A percentile compares a stretch with the other conserved stretches of the same genome.
phyloP scores from a whole-genome alignment of 2,888 invertebrate genomes.

The Escarpia spicata region DNA sequence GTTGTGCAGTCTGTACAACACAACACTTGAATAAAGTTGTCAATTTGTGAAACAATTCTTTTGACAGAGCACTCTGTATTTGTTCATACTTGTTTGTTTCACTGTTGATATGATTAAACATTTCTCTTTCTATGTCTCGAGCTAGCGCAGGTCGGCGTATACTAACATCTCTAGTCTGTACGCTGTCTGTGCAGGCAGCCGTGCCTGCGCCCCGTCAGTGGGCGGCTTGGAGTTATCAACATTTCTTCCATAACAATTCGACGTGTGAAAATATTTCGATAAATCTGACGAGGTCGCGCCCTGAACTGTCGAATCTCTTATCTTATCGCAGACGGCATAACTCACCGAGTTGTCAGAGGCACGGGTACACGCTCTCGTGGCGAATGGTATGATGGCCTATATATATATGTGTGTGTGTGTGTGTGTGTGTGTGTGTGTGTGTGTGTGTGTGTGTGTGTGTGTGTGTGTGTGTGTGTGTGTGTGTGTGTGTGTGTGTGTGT shows the following conservation, averaged over 20 bases:
- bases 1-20: too few relatives aligned
- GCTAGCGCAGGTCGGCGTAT: background rate
- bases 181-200: background rate
- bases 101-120: too few relatives aligned
- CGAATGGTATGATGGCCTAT: background rate
- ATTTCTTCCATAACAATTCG: slow-evolving; percentile 9
- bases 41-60: too few relatives aligned
- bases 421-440: background rate
- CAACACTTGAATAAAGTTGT: too few relatives aligned
- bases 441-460: background rate
- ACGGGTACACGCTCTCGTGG: background rate
- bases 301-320: background rate
- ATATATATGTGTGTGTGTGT: background rate
- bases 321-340: slow-evolving; percentile 3
- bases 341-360: background rate
- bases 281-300: slow-evolving; percentile 5
- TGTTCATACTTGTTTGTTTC: too few relatives aligned
- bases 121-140: too few relatives aligned
- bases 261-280: slow-evolving; percentile 16
- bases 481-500: background rate
- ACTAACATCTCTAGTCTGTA: background rate
- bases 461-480: background rate
- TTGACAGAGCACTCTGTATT: too few relatives aligned
- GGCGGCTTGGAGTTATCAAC: background rate
- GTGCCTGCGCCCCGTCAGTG: background rate